These are phyloP conservation scores for Rousettus leschenaultii DNA, from an alignment of 2,113 vertebrate species.

Conservation along the genomic window DNA sequence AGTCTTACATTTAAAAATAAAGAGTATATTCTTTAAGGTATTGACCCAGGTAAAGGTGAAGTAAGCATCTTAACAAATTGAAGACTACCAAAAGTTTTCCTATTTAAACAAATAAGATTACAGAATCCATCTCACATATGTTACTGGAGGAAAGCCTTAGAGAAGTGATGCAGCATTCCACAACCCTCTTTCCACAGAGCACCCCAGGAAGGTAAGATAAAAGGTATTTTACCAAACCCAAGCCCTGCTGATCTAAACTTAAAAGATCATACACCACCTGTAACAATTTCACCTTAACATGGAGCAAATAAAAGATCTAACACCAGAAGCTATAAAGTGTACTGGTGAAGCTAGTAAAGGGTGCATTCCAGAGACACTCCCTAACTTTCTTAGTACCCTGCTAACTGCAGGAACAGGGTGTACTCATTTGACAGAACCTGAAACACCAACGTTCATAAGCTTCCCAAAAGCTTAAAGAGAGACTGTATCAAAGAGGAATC, in stretches of 20 bases:
- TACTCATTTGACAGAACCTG: not conserved
- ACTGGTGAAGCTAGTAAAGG: not conserved
- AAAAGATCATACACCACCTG: not conserved
- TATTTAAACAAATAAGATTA: not conserved
- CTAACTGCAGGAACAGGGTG: not conserved
- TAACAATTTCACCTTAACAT: not conserved
- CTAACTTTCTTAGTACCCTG: not conserved
- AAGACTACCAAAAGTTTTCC: not conserved
- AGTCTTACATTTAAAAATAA: not conserved
- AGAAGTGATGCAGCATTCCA: not conserved
- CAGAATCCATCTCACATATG: not conserved
- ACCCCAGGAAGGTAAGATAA: not conserved
- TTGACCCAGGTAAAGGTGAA: not conserved
- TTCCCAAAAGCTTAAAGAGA: not conserved
- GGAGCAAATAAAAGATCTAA: not conserved
- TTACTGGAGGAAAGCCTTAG: not conserved
- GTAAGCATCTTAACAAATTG: not conserved
- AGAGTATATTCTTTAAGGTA: not conserved
- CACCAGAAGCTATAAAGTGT: not conserved
- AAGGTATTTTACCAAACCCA: not conserved
- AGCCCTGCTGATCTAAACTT: not conserved
- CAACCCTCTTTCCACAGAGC: not conserved
- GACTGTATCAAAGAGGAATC: not conserved
- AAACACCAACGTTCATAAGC: not conserved
- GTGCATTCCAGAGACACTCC: not conserved